Evolutionary conservation across 1,140 invertebrate genomes (phyloP).

Genomic region (Cydia strobilella): DNA sequence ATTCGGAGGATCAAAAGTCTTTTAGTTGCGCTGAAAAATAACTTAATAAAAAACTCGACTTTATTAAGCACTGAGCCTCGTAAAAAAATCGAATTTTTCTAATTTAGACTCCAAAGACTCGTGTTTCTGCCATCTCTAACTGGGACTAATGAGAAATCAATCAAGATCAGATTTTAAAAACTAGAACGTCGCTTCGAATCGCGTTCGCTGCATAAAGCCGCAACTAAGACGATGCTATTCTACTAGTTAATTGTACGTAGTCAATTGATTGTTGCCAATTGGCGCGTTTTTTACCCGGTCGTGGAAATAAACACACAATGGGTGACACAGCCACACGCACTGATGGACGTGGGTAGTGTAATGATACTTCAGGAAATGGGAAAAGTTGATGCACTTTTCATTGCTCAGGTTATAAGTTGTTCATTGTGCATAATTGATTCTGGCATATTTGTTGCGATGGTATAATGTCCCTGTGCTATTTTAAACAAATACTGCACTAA

Average conservation of each 20-base stretch:
- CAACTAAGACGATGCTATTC: neutral
- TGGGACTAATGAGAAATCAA: too few relatives aligned
- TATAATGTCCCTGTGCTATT: too few relatives aligned
- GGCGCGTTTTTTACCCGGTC: conserved; percentile 20
- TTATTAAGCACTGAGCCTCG: too few relatives aligned
- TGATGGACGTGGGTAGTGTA: neutral
- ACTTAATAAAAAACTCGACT: too few relatives aligned
- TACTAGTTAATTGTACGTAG: conserved; percentile 17
- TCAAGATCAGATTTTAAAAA: too few relatives aligned
- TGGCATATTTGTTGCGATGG: too few relatives aligned
- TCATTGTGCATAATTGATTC: neutral
- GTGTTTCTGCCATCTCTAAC: too few relatives aligned
- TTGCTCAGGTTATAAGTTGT: neutral
- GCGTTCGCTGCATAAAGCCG: neutral
- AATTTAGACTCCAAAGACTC: too few relatives aligned
- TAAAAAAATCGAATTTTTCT: too few relatives aligned
- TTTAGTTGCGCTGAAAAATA: too few relatives aligned
- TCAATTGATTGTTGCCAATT: conserved; percentile 31
- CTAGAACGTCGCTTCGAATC: neutral
- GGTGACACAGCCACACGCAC: conserved; percentile 9
- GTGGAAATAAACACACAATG: conserved; percentile 25
- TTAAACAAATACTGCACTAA: too few relatives aligned
- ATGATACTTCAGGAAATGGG: conserved; percentile 15
- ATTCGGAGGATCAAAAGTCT: too few relatives aligned
- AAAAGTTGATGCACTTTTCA: conserved; percentile 7